phyloP scores from a whole-genome alignment of 2,797 vertebrate species.

The Pantherophis vulpinus region DNA sequence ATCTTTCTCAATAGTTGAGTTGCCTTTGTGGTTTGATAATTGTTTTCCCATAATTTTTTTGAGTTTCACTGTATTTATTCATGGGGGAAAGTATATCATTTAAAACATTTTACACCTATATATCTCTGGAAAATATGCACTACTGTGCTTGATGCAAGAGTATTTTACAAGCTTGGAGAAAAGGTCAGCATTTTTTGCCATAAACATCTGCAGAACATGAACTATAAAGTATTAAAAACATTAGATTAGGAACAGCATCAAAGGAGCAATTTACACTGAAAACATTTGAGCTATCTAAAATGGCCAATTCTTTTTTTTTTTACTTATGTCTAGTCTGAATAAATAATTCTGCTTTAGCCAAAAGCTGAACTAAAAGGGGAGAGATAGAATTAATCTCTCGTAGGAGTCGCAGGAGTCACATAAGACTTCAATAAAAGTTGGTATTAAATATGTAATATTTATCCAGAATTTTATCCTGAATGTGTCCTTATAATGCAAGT shows the following conservation, averaged over 20 bases:
- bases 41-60: neutral
- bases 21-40: neutral
- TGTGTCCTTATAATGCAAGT: neutral
- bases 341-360: neutral
- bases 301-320: neutral
- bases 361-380: neutral
- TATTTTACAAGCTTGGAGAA: neutral
- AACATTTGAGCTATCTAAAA: neutral
- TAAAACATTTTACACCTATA: neutral
- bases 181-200: neutral
- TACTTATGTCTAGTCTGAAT: neutral
- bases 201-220: neutral
- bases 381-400: neutral
- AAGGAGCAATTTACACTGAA: neutral
- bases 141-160: neutral
- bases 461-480: neutral
- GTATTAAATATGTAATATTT: neutral
- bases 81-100: neutral
- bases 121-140: neutral
- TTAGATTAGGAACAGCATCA: neutral
- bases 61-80: neutral
- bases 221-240: neutral
- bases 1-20: neutral
- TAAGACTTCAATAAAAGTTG: neutral
- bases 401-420: neutral